Base-by-base conservation (phyloP, 2,888 invertebrate genomes). In the Stomorhina lunata region DNA sequence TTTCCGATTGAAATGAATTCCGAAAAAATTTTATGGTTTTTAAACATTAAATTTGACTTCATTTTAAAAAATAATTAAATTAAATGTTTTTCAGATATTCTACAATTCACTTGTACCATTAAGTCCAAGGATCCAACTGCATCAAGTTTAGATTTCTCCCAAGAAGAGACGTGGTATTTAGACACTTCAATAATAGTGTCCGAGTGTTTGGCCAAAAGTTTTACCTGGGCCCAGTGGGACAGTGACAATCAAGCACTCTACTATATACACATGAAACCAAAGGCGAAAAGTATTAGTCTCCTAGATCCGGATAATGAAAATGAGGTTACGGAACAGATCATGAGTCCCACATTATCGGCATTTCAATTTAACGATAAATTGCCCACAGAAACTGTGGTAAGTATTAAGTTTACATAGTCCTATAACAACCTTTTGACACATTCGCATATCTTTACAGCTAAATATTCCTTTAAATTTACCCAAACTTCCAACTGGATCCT, bases 161-260 rank as follows among this genome's bases (percentile, higher is more conserved):
- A 85, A 25, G 84, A 86, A 20, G 86, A 87, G n/a, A 85, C 84
- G 1, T 93, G 93, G 93, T 92, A 92, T 12, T 92, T 93, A 84
- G 93, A 93, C 86, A 92, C 92, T 0, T 92, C 92, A 15, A 91
- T 93, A 15, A 87, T 93, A 0, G 92, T 92, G 25, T 92, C 93
- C 2, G 94, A 94, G 86, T 92, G 91, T 6, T 91, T 94, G 84
- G 95, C 95, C 1, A 94, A 94, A 87, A 93, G 93, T 50, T 96
- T 96, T 87, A 94, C 95, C 40, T 97, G 96, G 96, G 96, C 96
- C 0, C 97, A 97, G 86, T 97, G 96, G 96, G 96, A 96, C 88
- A 93, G 95, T 80, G 89, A 89, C 50, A 86, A 88, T 4, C 94
- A 97, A 92, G 95, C 95, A 10, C 91, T 97, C 0, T 96, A 96